Conservation (phyloP, 2,888 invertebrate species). For the Parthenolecanium corni region DNA sequence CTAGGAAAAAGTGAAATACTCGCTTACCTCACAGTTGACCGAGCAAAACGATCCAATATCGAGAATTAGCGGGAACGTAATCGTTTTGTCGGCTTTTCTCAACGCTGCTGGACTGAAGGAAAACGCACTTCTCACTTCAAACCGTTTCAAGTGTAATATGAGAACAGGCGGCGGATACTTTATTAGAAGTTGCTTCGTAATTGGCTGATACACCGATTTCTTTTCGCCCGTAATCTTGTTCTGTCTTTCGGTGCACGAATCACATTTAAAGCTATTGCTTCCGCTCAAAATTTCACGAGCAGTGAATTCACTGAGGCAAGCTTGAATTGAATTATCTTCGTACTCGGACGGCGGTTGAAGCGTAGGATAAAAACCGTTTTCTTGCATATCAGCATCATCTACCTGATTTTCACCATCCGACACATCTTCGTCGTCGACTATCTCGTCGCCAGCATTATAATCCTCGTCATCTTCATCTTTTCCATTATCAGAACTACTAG, state of each 20-base stretch:
- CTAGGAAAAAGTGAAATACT: constrained; percentile 15
- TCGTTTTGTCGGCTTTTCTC: constrained; percentile 72
- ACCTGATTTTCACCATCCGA: constrained; percentile 21
- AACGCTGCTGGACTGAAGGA: constrained; percentile 47
- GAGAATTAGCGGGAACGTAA: constrained; percentile 72
- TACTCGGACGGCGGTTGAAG: constrained; percentile 27
- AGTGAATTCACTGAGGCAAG: constrained; percentile 87
- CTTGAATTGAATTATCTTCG: constrained; percentile 72
- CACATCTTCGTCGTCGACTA: constrained; percentile 29
- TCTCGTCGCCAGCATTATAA: constrained; percentile 29
- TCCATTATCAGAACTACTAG: constrained; percentile 16
- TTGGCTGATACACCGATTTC: constrained; percentile 66
- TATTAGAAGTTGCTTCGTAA: constrained; percentile 73
- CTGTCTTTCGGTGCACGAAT: constrained; percentile 67
- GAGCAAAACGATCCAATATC: constrained; percentile 88
- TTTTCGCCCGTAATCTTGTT: constrained; percentile 43
- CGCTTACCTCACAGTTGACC: constrained; percentile 43
- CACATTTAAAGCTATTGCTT: constrained; percentile 86
- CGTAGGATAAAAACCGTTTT: constrained; percentile 26
- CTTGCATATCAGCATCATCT: constrained; percentile 24
- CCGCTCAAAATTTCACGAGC: constrained; percentile 80
- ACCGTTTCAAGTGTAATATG: constrained; percentile 89
- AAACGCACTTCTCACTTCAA: constrained; percentile 55
- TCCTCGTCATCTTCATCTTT: constrained; percentile 20
- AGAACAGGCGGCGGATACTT: constrained; percentile 85